phyloP scores from a whole-genome alignment of 2,888 invertebrate species.

The Deilephila elpenor region DNA sequence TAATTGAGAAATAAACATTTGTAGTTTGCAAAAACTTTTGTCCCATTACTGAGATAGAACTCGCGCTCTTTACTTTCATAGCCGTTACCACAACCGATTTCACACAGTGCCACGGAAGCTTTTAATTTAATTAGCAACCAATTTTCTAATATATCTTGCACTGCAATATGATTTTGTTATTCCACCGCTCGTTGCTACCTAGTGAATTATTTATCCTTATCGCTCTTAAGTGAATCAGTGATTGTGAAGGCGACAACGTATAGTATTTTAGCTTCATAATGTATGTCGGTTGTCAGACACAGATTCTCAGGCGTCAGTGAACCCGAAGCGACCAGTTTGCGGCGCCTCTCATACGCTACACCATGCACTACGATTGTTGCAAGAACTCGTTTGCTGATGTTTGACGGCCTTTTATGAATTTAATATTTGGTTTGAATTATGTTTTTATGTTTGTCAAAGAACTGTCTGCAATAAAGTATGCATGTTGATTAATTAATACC shows the following conservation, averaged over 20 bases:
- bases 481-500: too few relatives aligned
- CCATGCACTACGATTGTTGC: constrained; percentile 9
- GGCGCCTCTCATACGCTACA: background rate
- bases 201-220: background rate
- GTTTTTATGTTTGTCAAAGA: background rate
- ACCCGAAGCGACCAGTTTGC: constrained; percentile 15
- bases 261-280: background rate
- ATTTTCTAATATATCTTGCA: too few relatives aligned
- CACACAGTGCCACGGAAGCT: too few relatives aligned
- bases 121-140: too few relatives aligned
- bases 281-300: background rate
- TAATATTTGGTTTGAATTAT: background rate
- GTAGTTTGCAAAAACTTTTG: too few relatives aligned
- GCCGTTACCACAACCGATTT: too few relatives aligned
- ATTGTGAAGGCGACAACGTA: background rate
- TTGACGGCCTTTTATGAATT: background rate
- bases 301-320: constrained; percentile 12
- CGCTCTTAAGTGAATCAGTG: background rate
- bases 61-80: too few relatives aligned
- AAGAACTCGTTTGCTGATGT: constrained; percentile 18
- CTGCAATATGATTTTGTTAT: too few relatives aligned
- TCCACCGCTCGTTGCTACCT: background rate
- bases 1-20: too few relatives aligned
- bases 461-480: too few relatives aligned
- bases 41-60: too few relatives aligned